Conservation (phyloP, 2,888 invertebrate species). For the Leptothorax acervorum region DNA sequence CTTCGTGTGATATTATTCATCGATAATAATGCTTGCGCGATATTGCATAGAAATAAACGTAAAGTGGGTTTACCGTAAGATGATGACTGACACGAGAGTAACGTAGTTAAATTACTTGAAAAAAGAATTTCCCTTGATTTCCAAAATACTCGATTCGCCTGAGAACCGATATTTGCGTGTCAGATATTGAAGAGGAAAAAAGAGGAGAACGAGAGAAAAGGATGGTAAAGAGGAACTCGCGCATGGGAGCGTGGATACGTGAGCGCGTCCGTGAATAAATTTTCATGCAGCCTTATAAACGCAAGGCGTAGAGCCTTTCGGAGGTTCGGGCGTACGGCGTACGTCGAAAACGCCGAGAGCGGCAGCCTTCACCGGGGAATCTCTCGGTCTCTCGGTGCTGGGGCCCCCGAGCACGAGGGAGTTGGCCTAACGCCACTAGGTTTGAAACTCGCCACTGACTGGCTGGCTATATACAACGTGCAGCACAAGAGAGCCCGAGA, state of each 20-base stretch:
- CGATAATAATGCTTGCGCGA: too few relatives aligned
- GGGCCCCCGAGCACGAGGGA: slow-evolving; percentile 72
- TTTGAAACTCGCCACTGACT: slow-evolving; percentile 80
- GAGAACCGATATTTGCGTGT: background rate
- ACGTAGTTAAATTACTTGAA: background rate
- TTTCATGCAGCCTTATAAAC: slow-evolving; percentile 43
- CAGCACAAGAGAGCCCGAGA: slow-evolving; percentile 65
- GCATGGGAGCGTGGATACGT: slow-evolving; percentile 2
- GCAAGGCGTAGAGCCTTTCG: slow-evolving; percentile 9
- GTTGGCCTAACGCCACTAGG: slow-evolving; percentile 73
- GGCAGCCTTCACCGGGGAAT: slow-evolving; percentile 62
- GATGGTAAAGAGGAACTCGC: slow-evolving; percentile 2
- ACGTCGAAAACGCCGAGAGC: slow-evolving; percentile 30
- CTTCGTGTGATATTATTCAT: too few relatives aligned
- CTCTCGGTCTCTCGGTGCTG: slow-evolving; percentile 53
- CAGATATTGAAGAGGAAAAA: background rate
- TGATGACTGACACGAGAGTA: too few relatives aligned
- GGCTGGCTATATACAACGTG: slow-evolving; percentile 66
- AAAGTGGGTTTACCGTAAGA: too few relatives aligned
- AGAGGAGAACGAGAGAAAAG: slow-evolving; percentile 10
- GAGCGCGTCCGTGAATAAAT: slow-evolving; percentile 40
- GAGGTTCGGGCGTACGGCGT: slow-evolving; percentile 8
- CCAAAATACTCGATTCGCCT: background rate
- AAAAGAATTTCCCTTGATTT: background rate
- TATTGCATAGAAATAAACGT: too few relatives aligned